A percentile compares a stretch with the other conserved stretches of the same genome.
phyloP scores from a whole-genome alignment of 37 sponge, comb jelly and placozoan genomes.

The Halisarca cf. caerulea region DNA sequence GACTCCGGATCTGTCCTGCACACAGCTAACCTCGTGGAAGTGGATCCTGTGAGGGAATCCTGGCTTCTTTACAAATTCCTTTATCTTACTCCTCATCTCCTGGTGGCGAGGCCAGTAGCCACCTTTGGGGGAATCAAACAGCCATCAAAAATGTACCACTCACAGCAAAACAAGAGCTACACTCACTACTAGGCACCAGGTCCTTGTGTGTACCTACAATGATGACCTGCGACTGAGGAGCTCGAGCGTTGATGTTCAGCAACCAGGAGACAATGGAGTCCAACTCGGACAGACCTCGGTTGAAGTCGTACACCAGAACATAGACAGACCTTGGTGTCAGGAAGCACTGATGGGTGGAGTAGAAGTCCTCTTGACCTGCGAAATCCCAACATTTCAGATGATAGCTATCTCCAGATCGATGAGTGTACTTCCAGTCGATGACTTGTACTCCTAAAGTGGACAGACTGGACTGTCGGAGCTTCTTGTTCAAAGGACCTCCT shows the following conservation, averaged over 20 bases:
- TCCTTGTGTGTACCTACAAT: slow-evolving; percentile 79
- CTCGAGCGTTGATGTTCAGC: slow-evolving; percentile 80
- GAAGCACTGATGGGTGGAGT: slow-evolving; percentile 87
- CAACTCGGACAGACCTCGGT: slow-evolving; percentile 50
- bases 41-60: slow-evolving; percentile 24
- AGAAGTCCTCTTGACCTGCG: slow-evolving; percentile 91
- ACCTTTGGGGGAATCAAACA: too few species aligned
- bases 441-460: slow-evolving; percentile 82
- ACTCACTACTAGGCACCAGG: slow-evolving; percentile 23
- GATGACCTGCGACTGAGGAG: slow-evolving; percentile 69
- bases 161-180: too few species aligned
- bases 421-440: slow-evolving; percentile 58
- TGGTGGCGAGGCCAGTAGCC: neutral
- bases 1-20: slow-evolving; percentile 20
- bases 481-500: neutral
- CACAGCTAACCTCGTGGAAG: slow-evolving; percentile 62
- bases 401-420: slow-evolving; percentile 20
- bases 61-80: slow-evolving; percentile 12
- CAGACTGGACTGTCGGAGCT: neutral
- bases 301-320: slow-evolving; percentile 68
- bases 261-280: slow-evolving; percentile 62
- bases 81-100: slow-evolving; percentile 47
- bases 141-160: too few species aligned
- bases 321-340: slow-evolving; percentile 76
- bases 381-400: slow-evolving; percentile 87